These are phyloP conservation scores for Heliconius aoede DNA, from an alignment of 2,888 invertebrate genomes.

Conservation along the genomic window DNA sequence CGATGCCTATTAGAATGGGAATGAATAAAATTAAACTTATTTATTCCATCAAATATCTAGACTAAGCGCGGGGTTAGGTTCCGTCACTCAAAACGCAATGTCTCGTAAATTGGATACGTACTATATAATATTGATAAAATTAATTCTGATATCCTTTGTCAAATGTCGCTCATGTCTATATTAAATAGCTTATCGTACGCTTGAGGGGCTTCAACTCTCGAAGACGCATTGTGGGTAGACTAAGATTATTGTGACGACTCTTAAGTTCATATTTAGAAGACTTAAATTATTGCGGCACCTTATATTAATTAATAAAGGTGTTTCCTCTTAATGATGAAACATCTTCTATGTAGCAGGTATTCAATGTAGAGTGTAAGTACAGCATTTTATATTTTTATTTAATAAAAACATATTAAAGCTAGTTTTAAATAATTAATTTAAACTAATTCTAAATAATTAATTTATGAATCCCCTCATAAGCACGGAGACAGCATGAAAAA, in stretches of 20 bases:
- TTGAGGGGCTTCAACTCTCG: background rate
- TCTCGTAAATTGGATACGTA: background rate
- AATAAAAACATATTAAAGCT: too few relatives aligned
- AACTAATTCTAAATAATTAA: background rate
- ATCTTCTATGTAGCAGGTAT: too few relatives aligned
- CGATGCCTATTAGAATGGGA: too few relatives aligned
- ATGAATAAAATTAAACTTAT: too few relatives aligned
- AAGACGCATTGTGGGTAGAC: background rate
- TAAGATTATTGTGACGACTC: too few relatives aligned
- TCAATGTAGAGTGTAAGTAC: too few relatives aligned
- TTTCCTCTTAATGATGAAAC: too few relatives aligned
- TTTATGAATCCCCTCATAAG: background rate
- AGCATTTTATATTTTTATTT: too few relatives aligned
- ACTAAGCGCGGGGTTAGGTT: background rate
- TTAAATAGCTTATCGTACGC: background rate
- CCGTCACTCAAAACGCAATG: background rate
- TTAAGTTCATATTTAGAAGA: background rate
- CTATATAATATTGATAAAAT: background rate
- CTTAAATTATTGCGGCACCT: too few relatives aligned
- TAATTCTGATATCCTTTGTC: background rate
- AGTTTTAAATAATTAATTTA: too few relatives aligned
- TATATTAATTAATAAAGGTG: too few relatives aligned
- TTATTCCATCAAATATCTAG: too few relatives aligned
- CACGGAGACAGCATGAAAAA: background rate
- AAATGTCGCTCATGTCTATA: background rate